A percentile compares a stretch with the other conserved stretches of the same genome.
Evolutionary conservation across 2,113 vertebrate genomes (phyloP).

Genomic region (Caranx melampygus): DNA sequence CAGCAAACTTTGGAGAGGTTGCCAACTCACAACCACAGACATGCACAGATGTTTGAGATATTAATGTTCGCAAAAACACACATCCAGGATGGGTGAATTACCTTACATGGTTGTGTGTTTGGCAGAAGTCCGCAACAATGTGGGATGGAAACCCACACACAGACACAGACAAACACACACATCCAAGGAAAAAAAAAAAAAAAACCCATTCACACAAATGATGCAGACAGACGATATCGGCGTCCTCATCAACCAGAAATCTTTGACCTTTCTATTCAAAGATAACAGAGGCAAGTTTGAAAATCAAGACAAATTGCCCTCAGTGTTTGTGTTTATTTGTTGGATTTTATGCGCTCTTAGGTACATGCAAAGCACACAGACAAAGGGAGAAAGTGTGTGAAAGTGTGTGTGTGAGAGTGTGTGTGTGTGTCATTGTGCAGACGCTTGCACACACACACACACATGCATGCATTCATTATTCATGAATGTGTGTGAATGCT

Average conservation of each 20-base stretch:
- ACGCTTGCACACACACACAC: constrained; percentile 21
- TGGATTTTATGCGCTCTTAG: constrained; percentile 48
- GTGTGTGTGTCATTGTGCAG: constrained; percentile 35
- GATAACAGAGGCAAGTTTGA: constrained; percentile 31
- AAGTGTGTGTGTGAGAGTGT: constrained; percentile 8
- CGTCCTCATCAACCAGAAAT: constrained; percentile 41
- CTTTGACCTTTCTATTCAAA: constrained; percentile 63
- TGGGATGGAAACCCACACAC: constrained; percentile 52
- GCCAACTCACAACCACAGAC: constrained; percentile 71
- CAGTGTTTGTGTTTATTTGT: constrained; percentile 59
- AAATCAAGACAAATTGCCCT: constrained; percentile 70
- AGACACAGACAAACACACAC: constrained; percentile 41
- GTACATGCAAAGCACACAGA: constrained; percentile 35
- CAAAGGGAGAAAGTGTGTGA: constrained; percentile 52
- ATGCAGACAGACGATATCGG: constrained; percentile 60
- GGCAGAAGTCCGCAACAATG: constrained; percentile 50
- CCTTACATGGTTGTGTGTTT: constrained; percentile 71
- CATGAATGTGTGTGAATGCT: constrained; percentile 75
- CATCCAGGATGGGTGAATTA: constrained; percentile 50
- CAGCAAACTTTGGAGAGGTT: constrained; percentile 67
- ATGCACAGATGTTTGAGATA: constrained; percentile 74
- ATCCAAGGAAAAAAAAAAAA: background rate
- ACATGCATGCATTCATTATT: constrained; percentile 69
- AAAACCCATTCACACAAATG: constrained; percentile 36
- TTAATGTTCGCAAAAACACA: constrained; percentile 66